Conservation (phyloP, 2,113 vertebrate species). For the Cyanoderma ruficeps region DNA sequence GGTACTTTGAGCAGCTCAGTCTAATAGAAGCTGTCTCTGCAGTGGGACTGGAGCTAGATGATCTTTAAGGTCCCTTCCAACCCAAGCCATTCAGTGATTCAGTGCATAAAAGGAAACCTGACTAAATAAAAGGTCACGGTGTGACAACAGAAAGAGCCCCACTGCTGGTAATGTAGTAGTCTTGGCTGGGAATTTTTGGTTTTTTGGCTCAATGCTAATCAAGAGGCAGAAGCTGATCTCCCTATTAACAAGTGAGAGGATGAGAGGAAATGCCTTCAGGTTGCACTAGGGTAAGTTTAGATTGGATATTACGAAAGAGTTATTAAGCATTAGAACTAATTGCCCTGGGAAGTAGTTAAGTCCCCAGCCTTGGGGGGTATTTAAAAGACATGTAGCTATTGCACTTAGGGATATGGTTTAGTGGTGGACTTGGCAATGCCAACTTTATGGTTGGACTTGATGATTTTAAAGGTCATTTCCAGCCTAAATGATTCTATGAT, state of each 20-base stretch:
- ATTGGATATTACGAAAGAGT: background rate
- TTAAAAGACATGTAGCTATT: background rate
- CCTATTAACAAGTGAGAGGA: background rate
- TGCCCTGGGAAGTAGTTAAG: background rate
- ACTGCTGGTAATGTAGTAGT: background rate
- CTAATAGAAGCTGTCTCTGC: background rate
- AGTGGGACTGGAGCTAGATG: background rate
- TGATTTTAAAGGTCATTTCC: background rate
- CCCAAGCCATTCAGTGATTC: background rate
- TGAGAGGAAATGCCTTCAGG: background rate
- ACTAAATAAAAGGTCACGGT: background rate
- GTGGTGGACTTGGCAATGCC: background rate
- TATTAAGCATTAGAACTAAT: background rate
- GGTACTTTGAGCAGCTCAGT: background rate
- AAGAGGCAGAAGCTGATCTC: background rate
- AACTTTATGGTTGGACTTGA: background rate
- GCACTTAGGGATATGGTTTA: background rate
- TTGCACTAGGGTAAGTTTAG: background rate
- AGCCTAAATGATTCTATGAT: background rate
- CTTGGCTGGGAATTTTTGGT: background rate
- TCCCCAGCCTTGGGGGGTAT: background rate
- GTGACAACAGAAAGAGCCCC: background rate
- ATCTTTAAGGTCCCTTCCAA: background rate
- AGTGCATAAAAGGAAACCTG: background rate
- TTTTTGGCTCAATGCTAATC: background rate